A percentile compares a stretch with the other conserved stretches of the same genome.
phyloP scores from a whole-genome alignment of 2,113 vertebrate species.

The Hoplias malabaricus region DNA sequence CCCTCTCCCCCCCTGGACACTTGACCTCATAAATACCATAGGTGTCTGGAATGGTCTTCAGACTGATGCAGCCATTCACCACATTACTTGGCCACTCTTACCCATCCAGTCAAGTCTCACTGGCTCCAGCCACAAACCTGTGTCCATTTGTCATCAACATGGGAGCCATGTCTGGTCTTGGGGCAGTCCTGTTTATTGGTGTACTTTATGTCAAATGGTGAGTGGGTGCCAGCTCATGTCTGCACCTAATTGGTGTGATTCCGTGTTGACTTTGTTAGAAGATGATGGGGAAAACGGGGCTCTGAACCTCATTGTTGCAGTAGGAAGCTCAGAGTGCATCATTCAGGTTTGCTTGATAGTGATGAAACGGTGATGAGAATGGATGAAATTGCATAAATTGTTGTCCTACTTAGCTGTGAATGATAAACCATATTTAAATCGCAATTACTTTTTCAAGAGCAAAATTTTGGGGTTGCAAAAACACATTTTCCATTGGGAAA shows the following conservation, averaged over 20 bases:
- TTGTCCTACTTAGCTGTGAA: too few species aligned
- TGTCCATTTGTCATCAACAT: slow-evolving; percentile 7
- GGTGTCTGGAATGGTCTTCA: slow-evolving; percentile 19
- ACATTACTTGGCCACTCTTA: not conserved
- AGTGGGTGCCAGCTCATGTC: not conserved
- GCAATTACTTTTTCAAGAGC: too few species aligned
- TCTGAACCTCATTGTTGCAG: not conserved
- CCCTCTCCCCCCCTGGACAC: not conserved
- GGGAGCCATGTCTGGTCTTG: slow-evolving; percentile 5
- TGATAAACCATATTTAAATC: too few species aligned
- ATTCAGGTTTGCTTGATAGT: too few species aligned
- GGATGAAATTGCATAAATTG: too few species aligned
- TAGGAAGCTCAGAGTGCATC: not conserved
- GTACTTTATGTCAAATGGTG: slow-evolving; percentile 21
- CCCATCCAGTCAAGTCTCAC: not conserved
- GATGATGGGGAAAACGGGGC: slow-evolving; percentile 34
- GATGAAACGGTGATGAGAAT: too few species aligned
- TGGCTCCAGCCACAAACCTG: not conserved
- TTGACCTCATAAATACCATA: slow-evolving; percentile 13
- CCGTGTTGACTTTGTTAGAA: slow-evolving; percentile 4
- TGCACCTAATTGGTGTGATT: slow-evolving; percentile 19
- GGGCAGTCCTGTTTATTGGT: slow-evolving; percentile 11
- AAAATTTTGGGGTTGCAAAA: too few species aligned
- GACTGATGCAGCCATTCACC: not conserved
- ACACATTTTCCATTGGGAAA: too few species aligned